Conservation (phyloP, 2,113 vertebrate genomes). For the Macrotis lagotis region DNA sequence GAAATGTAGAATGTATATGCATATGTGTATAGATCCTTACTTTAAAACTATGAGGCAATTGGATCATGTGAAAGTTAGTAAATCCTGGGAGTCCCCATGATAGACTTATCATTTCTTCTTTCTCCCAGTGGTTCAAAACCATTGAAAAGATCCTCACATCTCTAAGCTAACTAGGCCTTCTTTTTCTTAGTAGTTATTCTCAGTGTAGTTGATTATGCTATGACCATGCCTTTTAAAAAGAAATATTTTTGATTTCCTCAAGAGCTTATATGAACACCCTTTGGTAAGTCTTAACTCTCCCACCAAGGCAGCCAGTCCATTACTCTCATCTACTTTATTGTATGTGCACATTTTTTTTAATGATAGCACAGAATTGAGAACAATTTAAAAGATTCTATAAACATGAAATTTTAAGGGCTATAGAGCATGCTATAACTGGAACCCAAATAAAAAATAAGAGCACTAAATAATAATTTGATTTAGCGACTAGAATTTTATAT, state of each 20-base stretch:
- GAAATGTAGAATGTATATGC: neutral
- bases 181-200: neutral
- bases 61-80: neutral
- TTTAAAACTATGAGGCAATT: neutral
- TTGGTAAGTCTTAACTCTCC: neutral
- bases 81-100: neutral
- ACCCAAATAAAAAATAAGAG: neutral
- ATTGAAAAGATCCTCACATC: neutral
- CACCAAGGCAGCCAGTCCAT: neutral
- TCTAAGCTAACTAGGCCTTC: no score
- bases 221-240: neutral
- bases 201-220: neutral
- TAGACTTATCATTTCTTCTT: neutral
- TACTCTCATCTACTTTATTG: neutral
- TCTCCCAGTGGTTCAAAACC: neutral
- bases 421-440: neutral
- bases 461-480: neutral
- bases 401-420: neutral
- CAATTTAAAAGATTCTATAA: neutral
- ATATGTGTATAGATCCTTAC: neutral
- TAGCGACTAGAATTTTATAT: neutral
- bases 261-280: neutral
- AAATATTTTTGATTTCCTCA: neutral
- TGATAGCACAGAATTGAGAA: neutral
- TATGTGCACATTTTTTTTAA: neutral